A percentile compares a stretch with the other conserved stretches of the same genome.
phyloP scores from a whole-genome alignment of 2,797 vertebrate genomes.

The Arrhamphus sclerolepis region DNA sequence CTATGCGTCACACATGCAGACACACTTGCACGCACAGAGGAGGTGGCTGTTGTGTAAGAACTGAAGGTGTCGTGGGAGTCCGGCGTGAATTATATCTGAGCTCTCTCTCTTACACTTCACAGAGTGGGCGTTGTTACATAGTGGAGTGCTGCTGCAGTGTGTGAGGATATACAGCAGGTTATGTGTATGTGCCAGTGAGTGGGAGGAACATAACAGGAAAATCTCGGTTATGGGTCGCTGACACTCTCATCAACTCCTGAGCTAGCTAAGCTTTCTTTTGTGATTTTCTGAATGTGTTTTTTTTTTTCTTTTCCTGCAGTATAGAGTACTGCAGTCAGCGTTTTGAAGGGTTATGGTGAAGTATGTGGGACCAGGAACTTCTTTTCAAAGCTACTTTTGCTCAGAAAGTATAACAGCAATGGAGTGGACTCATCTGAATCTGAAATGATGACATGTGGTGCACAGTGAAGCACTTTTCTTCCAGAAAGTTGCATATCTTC shows the following conservation, averaged over 20 bases:
- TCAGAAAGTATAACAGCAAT: too few species aligned
- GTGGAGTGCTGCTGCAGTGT: conserved; percentile 60
- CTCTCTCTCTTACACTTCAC: conserved; percentile 56
- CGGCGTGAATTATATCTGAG: conserved; percentile 71
- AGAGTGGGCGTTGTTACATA: conserved; percentile 63
- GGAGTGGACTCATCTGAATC: too few species aligned
- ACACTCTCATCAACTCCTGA: too few species aligned
- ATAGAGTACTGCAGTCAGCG: too few species aligned
- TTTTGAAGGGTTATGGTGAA: too few species aligned
- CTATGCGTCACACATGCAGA: conserved; percentile 76
- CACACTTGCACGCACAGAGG: conserved; percentile 60
- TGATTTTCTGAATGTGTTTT: too few species aligned
- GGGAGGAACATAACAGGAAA: conserved; percentile 38
- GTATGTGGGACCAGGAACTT: conserved; percentile 26
- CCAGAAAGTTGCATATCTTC: too few species aligned
- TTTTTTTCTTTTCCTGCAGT: too few species aligned
- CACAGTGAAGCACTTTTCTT: too few species aligned
- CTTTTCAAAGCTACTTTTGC: conserved; percentile 20
- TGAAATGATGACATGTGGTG: too few species aligned
- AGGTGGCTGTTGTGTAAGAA: conserved; percentile 79
- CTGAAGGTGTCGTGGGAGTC: conserved; percentile 69
- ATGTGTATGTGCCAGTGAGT: conserved; percentile 31
- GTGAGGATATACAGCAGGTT: conserved; percentile 24
- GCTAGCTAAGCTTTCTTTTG: too few species aligned
- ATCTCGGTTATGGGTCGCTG: conserved; percentile 11